A percentile compares a stretch with the other conserved stretches of the same genome.
Conservation (phyloP, 1,140 invertebrate genomes). For the Pygmarrhopalites habei region DNA sequence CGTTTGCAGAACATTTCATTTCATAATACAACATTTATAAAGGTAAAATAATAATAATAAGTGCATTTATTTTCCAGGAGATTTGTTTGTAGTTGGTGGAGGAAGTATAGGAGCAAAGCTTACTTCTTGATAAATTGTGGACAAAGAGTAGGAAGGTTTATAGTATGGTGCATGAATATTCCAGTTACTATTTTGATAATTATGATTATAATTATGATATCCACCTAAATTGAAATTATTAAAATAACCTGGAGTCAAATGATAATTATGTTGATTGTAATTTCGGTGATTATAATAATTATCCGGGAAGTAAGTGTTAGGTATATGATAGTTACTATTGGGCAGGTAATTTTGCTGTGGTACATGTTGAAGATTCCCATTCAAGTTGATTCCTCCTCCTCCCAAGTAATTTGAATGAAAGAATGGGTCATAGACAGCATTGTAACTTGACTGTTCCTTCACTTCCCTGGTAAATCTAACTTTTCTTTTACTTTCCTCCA, state of each 20-base stretch:
- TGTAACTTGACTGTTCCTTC: not conserved
- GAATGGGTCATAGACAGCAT: conserved; percentile 8
- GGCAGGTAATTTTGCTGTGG: not conserved
- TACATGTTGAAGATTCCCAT: not conserved
- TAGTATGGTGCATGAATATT: conserved; percentile 25
- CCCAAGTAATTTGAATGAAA: not conserved
- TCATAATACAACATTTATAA: no score
- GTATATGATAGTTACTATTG: not conserved
- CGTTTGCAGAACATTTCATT: no score
- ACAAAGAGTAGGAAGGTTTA: conserved; percentile 25
- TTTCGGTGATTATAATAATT: not conserved
- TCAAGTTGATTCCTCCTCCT: not conserved
- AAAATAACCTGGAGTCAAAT: not conserved
- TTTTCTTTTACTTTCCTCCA: conserved; percentile 7
- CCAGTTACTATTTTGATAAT: conserved; percentile 2
- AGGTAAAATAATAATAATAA: no score
- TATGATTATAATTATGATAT: not conserved
- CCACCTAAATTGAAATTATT: not conserved
- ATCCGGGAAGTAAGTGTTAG: not conserved
- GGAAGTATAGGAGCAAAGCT: conserved; percentile 19
- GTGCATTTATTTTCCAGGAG: conserved; percentile 10
- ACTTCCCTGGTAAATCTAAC: conserved; percentile 12
- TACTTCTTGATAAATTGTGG: conserved; percentile 31
- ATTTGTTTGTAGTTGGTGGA: not conserved
- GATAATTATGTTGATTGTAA: not conserved